Percentiles rank a stretch among this genome's conserved stretches.
These are phyloP conservation scores for Drosophila tropicalis DNA, from an alignment of 1,140 invertebrate species.

Conservation along the genomic window DNA sequence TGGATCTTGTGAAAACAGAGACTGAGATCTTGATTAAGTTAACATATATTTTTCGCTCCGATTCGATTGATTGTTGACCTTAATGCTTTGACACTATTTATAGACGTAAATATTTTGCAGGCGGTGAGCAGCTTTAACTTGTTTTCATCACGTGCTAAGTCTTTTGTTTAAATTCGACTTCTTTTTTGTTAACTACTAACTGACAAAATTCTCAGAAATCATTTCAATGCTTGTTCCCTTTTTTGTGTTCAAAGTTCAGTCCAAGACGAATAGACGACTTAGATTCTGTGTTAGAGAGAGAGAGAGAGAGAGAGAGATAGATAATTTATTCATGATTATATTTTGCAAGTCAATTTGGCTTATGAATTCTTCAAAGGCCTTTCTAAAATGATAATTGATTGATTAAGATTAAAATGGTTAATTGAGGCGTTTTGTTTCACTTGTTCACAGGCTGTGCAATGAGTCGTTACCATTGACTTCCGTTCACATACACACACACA, in stretches of 20 bases:
- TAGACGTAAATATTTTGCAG: too few relatives aligned
- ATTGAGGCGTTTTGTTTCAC: background rate
- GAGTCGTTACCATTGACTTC: constrained; percentile 3
- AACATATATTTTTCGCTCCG: too few relatives aligned
- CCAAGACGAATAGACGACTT: background rate
- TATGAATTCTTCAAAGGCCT: background rate
- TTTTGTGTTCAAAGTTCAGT: background rate
- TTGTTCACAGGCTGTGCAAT: constrained; percentile 6
- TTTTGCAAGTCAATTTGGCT: constrained; percentile 1
- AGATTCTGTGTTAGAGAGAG: background rate
- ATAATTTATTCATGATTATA: constrained; percentile 3
- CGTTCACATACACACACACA: background rate
- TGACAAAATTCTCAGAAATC: constrained; percentile 2
- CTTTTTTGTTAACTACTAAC: background rate
- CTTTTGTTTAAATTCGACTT: background rate
- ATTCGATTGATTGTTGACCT: too few relatives aligned
- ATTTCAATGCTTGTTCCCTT: background rate
- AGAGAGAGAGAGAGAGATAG: background rate
- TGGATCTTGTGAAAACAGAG: too few relatives aligned
- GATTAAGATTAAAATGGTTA: constrained; percentile 5
- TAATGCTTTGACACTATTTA: too few relatives aligned
- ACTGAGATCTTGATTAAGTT: too few relatives aligned
- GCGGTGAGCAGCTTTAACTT: too few relatives aligned
- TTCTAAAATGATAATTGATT: constrained; percentile 10
- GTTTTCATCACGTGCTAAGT: too few relatives aligned